Conservation (phyloP, 2,888 invertebrate species). For the Philonicus albiceps region DNA sequence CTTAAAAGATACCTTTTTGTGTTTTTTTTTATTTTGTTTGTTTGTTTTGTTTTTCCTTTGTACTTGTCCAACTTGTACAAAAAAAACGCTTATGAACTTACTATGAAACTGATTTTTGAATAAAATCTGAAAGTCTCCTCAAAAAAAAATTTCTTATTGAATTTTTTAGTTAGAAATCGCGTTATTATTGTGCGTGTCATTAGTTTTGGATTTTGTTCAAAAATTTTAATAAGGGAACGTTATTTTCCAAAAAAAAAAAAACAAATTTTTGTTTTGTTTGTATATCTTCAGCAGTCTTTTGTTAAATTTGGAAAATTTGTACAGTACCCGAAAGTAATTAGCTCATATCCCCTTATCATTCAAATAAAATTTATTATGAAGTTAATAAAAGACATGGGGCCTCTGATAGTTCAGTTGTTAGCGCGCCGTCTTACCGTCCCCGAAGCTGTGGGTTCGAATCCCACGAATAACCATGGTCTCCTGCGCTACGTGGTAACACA, state of each 20-base stretch:
- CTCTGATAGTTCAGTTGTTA: no score
- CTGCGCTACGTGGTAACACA: no score
- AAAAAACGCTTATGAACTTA: background rate
- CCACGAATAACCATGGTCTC: no score
- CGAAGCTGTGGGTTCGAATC: no score
- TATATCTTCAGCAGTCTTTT: slow-evolving; percentile 1
- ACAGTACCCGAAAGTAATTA: background rate
- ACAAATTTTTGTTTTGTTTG: background rate
- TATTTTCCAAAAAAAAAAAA: background rate
- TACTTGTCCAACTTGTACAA: slow-evolving; percentile 26
- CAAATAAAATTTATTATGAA: background rate
- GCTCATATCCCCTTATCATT: background rate
- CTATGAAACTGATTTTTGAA: background rate
- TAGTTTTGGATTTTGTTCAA: background rate
- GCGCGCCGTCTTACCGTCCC: no score
- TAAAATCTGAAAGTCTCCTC: background rate
- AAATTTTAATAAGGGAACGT: background rate
- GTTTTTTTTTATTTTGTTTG: background rate
- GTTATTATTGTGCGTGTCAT: slow-evolving; percentile 7
- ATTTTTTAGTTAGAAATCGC: slow-evolving; percentile 15
- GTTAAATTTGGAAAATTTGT: background rate
- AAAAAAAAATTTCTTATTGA: background rate
- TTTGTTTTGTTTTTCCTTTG: background rate
- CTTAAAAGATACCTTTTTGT: background rate
- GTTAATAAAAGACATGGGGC: no score